These are phyloP conservation scores for Knipowitschia caucasica DNA, from an alignment of 2,797 vertebrate species.

Conservation along the genomic window DNA sequence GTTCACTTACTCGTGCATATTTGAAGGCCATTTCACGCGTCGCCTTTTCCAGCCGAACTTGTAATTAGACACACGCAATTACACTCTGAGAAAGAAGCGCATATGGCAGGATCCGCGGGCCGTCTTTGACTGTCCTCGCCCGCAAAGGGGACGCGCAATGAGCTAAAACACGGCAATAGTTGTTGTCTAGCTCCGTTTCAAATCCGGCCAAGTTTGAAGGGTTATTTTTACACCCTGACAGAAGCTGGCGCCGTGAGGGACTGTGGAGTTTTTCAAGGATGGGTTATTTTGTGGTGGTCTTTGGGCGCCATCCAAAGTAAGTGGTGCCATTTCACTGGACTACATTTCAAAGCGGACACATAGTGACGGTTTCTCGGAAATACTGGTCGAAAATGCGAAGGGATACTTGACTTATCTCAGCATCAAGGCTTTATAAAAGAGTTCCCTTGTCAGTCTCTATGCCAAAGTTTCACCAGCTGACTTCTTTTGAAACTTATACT, in stretches of 20 bases:
- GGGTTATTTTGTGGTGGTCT: slow-evolving; percentile 35
- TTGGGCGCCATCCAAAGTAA: slow-evolving; percentile 53
- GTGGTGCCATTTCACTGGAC: slow-evolving; percentile 49
- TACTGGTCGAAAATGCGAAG: too few species aligned
- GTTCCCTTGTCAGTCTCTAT: too few species aligned
- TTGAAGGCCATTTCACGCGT: slow-evolving; percentile 28
- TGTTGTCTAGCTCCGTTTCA: slow-evolving; percentile 35
- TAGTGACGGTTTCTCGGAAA: too few species aligned
- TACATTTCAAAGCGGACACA: too few species aligned
- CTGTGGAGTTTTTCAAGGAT: slow-evolving; percentile 55
- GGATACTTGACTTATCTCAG: too few species aligned
- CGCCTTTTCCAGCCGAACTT: slow-evolving; percentile 32
- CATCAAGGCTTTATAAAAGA: too few species aligned
- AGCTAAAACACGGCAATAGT: not conserved
- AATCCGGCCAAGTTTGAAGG: slow-evolving; percentile 23
- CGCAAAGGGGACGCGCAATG: slow-evolving; percentile 23
- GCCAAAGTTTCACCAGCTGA: too few species aligned
- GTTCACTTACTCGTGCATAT: slow-evolving; percentile 34
- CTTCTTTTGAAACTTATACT: too few species aligned
- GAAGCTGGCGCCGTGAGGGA: slow-evolving; percentile 29
- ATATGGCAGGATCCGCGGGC: slow-evolving; percentile 57
- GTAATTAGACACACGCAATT: slow-evolving; percentile 53
- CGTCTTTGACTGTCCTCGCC: slow-evolving; percentile 44
- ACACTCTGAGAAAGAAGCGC: slow-evolving; percentile 34
- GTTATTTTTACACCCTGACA: not conserved